Evolutionary conservation across 2,888 invertebrate genomes (phyloP), one percentile per base, ranked within the genome.

Genomic region (Phorcus lineatus): DNA sequence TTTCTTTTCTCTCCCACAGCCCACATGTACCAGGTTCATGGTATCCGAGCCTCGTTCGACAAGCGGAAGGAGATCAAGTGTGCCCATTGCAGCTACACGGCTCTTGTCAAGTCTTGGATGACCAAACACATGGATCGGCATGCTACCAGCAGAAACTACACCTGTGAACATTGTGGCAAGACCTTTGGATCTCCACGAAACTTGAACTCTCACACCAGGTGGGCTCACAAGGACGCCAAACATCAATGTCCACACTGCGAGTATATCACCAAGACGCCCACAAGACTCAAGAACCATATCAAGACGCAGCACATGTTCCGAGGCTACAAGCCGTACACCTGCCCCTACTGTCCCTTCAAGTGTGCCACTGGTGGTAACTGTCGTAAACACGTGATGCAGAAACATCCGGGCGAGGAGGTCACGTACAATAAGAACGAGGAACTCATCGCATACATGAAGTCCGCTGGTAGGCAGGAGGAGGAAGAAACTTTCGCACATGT

Each of bases 341-440:
- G 90, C 80, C 85, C 86, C 0, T 88, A 90, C 36, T 89, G 90
- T 79, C 84, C 86, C n/a, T 90, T 89, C 81, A 78, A 85, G 0
- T 88, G 88, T 81, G 87, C 88, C 0, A 88, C 88, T 1, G 86
- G 88, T 13, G 90, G 90, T 7, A 90, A 90, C 80, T 88, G 88
- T 24, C 84, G 90, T 2, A 89, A 89, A 81, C 90, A 90, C 79
- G 85, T 88, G 57, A 86, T 83, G 74, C 87, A 87, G 66, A 86
- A 85, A 17, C 90, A 89, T 80, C 87, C 84, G 78, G 87, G 85
- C n/a, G 67, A 80, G 67, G 81, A 80, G 13, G 86, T 90, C 36
- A 86, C 84, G 13, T 89, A 88, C 81, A 62, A 62, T 28, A 24
- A 28, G 22, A 62, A 62, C 22, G 62, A 62, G 62, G 62, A 62